Percentiles rank a stretch among this genome's conserved stretches.
These are phyloP conservation scores for Chlorodrepanis virens DNA, from an alignment of 2,113 vertebrate species.

Conservation along the genomic window DNA sequence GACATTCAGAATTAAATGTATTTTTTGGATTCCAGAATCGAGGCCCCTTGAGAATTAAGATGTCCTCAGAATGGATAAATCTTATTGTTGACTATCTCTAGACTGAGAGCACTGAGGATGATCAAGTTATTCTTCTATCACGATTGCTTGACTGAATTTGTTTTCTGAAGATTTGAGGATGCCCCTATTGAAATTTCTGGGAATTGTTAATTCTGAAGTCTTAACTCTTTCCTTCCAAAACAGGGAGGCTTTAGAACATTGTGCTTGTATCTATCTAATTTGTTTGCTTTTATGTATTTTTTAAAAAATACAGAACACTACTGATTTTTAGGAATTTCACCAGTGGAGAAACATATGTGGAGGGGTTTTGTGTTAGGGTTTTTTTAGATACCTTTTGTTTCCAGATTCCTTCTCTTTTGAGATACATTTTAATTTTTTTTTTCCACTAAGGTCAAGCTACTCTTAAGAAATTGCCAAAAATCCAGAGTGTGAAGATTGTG, in stretches of 20 bases:
- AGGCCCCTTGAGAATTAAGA: background rate
- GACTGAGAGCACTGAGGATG: background rate
- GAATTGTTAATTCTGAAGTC: background rate
- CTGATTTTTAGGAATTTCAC: background rate
- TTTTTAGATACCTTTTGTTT: background rate
- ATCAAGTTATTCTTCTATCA: background rate
- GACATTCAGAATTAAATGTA: background rate
- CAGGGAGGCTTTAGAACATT: background rate
- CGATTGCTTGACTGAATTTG: background rate
- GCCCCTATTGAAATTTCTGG: background rate
- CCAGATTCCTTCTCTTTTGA: background rate
- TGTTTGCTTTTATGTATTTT: background rate
- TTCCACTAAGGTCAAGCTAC: background rate
- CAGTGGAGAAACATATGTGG: background rate
- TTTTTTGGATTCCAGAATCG: background rate
- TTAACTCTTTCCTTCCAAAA: background rate
- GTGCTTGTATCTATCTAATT: background rate
- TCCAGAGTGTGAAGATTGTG: background rate
- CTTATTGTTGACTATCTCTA: background rate
- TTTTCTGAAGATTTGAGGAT: background rate
- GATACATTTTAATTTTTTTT: background rate
- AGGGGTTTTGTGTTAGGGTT: fast-evolving
- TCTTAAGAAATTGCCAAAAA: background rate
- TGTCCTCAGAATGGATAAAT: background rate
- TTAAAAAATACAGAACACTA: fast-evolving